These are phyloP conservation scores for Porites rus DNA, from an alignment of 92 coral and sea anemone species.

Conservation along the genomic window DNA sequence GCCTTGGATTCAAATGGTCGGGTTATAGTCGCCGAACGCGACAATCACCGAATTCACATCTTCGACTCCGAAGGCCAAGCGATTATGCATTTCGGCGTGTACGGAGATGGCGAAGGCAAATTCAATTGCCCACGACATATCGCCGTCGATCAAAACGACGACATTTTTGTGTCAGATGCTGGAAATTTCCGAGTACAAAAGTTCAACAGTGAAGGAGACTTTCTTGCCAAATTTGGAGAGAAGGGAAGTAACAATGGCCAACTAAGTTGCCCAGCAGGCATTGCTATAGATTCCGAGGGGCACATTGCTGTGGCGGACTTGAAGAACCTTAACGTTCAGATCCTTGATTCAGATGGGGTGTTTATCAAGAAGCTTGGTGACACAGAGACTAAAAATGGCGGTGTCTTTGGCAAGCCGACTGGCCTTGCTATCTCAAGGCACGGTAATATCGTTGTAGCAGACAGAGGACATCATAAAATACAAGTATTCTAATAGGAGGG, in stretches of 20 bases:
- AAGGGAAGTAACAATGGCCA: conserved; percentile 82
- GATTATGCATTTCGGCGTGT: conserved; percentile 77
- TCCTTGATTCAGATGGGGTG: conserved; percentile 72
- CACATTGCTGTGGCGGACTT: conserved; percentile 91
- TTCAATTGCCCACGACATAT: conserved; percentile 91
- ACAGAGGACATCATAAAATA: conserved; percentile 78
- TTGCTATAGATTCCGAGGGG: conserved; percentile 87
- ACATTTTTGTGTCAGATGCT: conserved; percentile 85
- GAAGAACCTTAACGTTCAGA: conserved; percentile 80
- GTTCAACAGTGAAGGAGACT: conserved; percentile 71
- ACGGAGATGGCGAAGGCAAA: conserved; percentile 89
- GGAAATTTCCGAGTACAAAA: conserved; percentile 88
- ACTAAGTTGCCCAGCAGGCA: conserved; percentile 91
- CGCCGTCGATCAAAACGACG: conserved; percentile 68
- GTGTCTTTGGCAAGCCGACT: conserved; percentile 79
- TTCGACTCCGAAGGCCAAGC: conserved; percentile 87
- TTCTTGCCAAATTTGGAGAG: conserved; percentile 78
- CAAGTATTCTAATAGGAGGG: conserved; percentile 60
- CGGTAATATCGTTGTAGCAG: conserved; percentile 86
- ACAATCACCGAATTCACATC: conserved; percentile 88
- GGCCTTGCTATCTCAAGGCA: conserved; percentile 80
- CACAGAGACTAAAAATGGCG: conserved; percentile 58
- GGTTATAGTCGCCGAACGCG: conserved; percentile 87
- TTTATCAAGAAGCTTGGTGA: conserved; percentile 81
- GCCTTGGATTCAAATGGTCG: conserved; percentile 83